Conservation (phyloP, 2,797 vertebrate species). For the Gymnothorax javanicus region DNA sequence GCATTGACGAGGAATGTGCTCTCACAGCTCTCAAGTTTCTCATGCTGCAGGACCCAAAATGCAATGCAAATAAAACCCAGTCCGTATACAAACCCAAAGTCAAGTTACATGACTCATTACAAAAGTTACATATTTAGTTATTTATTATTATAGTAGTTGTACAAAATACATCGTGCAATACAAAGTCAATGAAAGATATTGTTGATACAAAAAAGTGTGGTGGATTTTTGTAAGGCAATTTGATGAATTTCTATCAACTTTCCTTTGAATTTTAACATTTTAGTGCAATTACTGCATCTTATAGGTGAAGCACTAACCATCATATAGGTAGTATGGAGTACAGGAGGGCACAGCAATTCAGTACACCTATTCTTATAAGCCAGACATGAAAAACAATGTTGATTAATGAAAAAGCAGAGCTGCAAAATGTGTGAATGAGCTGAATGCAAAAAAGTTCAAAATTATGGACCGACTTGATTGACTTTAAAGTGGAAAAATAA, state of each 20-base stretch:
- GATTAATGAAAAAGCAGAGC: background rate
- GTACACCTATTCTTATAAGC: background rate
- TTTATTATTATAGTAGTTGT: conserved; percentile 50
- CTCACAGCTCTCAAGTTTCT: background rate
- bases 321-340: background rate
- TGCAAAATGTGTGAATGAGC: background rate
- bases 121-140: conserved; percentile 21
- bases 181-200: background rate
- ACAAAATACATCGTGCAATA: conserved; percentile 10
- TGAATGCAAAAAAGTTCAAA: background rate
- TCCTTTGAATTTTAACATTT: background rate
- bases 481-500: background rate
- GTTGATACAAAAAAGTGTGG: background rate
- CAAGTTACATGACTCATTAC: conserved; percentile 6
- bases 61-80: background rate
- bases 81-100: background rate
- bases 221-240: background rate
- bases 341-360: background rate
- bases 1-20: too few relatives aligned
- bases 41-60: background rate
- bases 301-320: background rate
- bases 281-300: background rate
- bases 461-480: background rate
- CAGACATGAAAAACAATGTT: background rate
- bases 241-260: background rate